Percentiles rank a stretch among this genome's conserved stretches.
Conservation (phyloP, 2,888 invertebrate genomes). For the Synanthedon formicaeformis region DNA sequence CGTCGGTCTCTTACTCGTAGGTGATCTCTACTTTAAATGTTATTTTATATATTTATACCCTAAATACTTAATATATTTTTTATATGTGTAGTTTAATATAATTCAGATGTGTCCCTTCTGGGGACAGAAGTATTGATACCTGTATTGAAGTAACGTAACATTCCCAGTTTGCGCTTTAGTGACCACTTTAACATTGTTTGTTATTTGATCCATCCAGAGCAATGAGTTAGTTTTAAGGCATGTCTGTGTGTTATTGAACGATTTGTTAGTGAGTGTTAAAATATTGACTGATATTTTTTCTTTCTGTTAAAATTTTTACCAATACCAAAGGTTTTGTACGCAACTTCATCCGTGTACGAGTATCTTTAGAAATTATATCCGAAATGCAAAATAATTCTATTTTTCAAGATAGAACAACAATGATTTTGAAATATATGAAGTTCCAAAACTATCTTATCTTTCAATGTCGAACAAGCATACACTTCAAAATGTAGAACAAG, state of each 20-base stretch:
- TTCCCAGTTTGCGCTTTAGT: constrained; percentile 66
- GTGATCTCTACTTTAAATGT: constrained; percentile 60
- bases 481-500: too few relatives aligned
- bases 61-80: constrained; percentile 45
- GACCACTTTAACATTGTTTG: constrained; percentile 59
- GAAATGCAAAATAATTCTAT: neutral
- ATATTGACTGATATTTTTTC: constrained; percentile 43
- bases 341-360: neutral
- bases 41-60: constrained; percentile 43
- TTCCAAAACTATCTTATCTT: too few relatives aligned
- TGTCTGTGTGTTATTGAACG: constrained; percentile 50
- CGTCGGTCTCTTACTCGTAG: constrained; percentile 32
- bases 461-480: too few relatives aligned
- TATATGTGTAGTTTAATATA: constrained; percentile 38
- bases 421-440: too few relatives aligned
- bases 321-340: neutral
- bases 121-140: constrained; percentile 57
- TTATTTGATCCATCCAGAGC: constrained; percentile 67
- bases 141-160: constrained; percentile 62
- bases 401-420: too few relatives aligned
- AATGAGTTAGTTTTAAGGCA: constrained; percentile 58
- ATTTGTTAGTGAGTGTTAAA: constrained; percentile 21
- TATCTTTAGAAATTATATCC: neutral
- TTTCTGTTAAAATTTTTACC: constrained; percentile 16
- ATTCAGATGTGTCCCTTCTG: constrained; percentile 18